A percentile compares a stretch with the other conserved stretches of the same genome.
Evolutionary conservation across 1,140 invertebrate species (phyloP).

Genomic region (Drosophila persimilis): DNA sequence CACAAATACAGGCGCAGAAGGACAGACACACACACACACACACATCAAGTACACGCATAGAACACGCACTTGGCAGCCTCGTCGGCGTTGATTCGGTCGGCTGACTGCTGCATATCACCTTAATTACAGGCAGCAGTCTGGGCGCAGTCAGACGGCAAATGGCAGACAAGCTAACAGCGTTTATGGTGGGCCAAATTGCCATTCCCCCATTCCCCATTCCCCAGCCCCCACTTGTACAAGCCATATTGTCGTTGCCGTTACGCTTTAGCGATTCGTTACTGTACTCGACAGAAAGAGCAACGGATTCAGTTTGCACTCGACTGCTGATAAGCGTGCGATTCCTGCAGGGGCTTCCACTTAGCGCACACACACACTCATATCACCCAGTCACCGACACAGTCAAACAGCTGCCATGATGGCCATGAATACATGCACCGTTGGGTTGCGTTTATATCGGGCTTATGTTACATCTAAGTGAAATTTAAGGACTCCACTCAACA

Average conservation of each 20-base stretch:
- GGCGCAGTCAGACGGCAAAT: slow-evolving; percentile 76
- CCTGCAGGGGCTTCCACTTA: slow-evolving; percentile 46
- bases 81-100: slow-evolving; percentile 53
- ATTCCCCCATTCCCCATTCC: slow-evolving; percentile 5
- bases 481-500: slow-evolving; percentile 78
- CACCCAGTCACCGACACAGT: slow-evolving; percentile 10
- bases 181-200: slow-evolving; percentile 68
- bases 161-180: slow-evolving; percentile 76
- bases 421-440: slow-evolving; percentile 78
- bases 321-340: slow-evolving; percentile 80
- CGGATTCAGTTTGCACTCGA: slow-evolving; percentile 79
- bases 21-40: slow-evolving; percentile 7
- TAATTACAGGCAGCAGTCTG: slow-evolving; percentile 80
- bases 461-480: slow-evolving; percentile 82
- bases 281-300: slow-evolving; percentile 62
- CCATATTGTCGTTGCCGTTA: slow-evolving; percentile 73
- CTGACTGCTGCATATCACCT: slow-evolving; percentile 75
- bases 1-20: slow-evolving; percentile 22
- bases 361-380: slow-evolving; percentile 19
- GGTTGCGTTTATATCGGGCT: slow-evolving; percentile 76
- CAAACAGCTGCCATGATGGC: slow-evolving; percentile 52
- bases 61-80: slow-evolving; percentile 65
- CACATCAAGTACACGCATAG: slow-evolving; percentile 52
- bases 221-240: slow-evolving; percentile 13
- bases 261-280: slow-evolving; percentile 75